These are phyloP conservation scores for Nymphalis polychloros DNA, from an alignment of 2,888 invertebrate genomes.

Conservation along the genomic window DNA sequence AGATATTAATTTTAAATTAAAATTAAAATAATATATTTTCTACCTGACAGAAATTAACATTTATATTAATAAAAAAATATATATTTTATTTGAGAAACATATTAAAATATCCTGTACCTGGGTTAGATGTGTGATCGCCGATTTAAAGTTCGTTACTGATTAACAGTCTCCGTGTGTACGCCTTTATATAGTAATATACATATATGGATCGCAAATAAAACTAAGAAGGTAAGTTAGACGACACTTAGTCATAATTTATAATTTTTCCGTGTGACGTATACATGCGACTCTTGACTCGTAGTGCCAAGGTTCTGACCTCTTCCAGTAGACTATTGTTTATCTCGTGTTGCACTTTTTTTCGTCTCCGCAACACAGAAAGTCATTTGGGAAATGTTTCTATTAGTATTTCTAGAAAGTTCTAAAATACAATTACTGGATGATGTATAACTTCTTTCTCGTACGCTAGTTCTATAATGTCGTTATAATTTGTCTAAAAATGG, in stretches of 20 bases:
- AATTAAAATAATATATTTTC: no score
- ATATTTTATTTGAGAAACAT: no score
- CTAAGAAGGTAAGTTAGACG: conserved; percentile 16
- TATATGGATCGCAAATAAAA: conserved; percentile 22
- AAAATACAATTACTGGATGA: no score
- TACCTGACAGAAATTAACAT: no score
- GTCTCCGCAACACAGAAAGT: neutral
- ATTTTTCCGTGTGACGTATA: conserved; percentile 33
- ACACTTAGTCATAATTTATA: conserved; percentile 17
- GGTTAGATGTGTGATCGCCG: conserved; percentile 24
- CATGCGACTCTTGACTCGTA: conserved; percentile 14
- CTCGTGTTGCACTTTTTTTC: neutral
- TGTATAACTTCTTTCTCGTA: no score
- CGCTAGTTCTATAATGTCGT: no score
- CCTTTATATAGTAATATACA: conserved; percentile 69
- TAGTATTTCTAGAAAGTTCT: neutral
- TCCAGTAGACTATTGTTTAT: conserved; percentile 3
- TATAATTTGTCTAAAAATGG: no score
- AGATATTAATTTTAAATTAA: no score
- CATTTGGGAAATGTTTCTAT: neutral
- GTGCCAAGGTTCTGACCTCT: conserved; percentile 32
- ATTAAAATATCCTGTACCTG: conserved; percentile 9
- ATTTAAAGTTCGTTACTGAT: conserved; percentile 30
- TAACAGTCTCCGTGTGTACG: conserved; percentile 45
- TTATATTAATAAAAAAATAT: no score